Evolutionary conservation across 2,797 vertebrate species (phyloP).

Genomic region (Psittacula derbiana): DNA sequence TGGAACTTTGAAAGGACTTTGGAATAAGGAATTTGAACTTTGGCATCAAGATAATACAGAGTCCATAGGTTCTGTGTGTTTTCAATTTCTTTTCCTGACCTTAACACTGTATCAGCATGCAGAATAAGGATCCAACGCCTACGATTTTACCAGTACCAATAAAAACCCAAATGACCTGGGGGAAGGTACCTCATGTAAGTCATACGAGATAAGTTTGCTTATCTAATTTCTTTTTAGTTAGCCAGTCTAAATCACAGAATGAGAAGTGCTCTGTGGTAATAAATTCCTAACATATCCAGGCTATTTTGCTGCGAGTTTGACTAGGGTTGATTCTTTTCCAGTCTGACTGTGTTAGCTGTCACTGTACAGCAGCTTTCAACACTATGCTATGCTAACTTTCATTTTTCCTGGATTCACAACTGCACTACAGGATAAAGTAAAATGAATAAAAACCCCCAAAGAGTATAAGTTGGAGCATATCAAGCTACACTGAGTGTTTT

Average conservation of each 20-base stretch:
- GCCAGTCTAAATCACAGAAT: not conserved
- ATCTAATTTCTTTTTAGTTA: not conserved
- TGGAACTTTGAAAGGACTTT: not conserved
- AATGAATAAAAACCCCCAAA: not conserved
- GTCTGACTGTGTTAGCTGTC: not conserved
- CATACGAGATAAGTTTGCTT: not conserved
- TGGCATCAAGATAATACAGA: not conserved
- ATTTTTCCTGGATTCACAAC: not conserved
- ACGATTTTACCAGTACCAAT: not conserved
- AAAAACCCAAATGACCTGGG: not conserved
- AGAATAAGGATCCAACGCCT: not conserved
- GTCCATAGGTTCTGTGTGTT: not conserved
- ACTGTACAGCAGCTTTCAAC: not conserved
- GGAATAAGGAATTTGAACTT: not conserved
- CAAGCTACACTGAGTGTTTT: not conserved
- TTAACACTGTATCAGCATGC: not conserved
- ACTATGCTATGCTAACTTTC: not conserved
- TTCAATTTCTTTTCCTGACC: not conserved
- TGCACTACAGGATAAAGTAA: not conserved
- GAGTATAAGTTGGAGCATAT: not conserved
- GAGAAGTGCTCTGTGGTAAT: not conserved
- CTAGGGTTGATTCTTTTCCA: not conserved
- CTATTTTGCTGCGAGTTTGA: not conserved
- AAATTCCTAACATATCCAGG: not conserved
- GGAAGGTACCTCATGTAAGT: not conserved